Evolutionary conservation across 2,797 vertebrate species (phyloP).

Genomic region (Enoplosus armatus): DNA sequence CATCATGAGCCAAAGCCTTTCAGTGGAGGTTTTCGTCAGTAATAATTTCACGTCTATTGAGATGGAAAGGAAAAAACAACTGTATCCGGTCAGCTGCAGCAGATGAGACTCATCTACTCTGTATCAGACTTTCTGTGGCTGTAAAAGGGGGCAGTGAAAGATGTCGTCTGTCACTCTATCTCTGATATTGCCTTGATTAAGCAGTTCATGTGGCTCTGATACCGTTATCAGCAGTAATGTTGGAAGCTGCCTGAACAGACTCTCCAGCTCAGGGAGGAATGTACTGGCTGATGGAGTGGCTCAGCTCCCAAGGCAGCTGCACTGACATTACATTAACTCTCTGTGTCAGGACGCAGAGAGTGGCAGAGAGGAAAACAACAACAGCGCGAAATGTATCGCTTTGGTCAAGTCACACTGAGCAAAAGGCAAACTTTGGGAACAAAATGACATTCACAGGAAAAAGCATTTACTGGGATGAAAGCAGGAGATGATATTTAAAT

Average conservation of each 20-base stretch:
- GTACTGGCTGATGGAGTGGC: slow-evolving; percentile 66
- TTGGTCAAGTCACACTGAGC: slow-evolving; percentile 59
- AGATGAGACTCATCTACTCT: slow-evolving; percentile 39
- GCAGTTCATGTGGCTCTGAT: slow-evolving; percentile 51
- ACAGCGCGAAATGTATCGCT: slow-evolving; percentile 59
- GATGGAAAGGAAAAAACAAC: slow-evolving; percentile 51
- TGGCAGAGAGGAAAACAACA: slow-evolving; percentile 58
- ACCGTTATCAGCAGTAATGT: slow-evolving; percentile 66
- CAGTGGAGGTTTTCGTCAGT: slow-evolving; percentile 28
- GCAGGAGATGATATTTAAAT: slow-evolving; percentile 70
- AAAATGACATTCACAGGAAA: slow-evolving; percentile 70
- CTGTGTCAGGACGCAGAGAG: slow-evolving; percentile 45
- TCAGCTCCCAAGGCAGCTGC: slow-evolving; percentile 56
- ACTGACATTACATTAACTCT: slow-evolving; percentile 72
- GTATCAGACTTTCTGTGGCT: slow-evolving; percentile 37
- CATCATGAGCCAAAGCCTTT: slow-evolving; percentile 30
- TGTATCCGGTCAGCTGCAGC: slow-evolving; percentile 43
- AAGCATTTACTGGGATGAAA: slow-evolving; percentile 60
- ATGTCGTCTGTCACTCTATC: slow-evolving; percentile 64
- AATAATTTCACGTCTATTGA: slow-evolving; percentile 37
- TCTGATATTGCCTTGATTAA: slow-evolving; percentile 73
- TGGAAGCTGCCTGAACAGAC: slow-evolving; percentile 62
- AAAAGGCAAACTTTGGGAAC: slow-evolving; percentile 54
- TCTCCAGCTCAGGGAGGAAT: slow-evolving; percentile 57
- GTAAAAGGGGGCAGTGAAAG: slow-evolving; percentile 44